phyloP scores from a whole-genome alignment of 2,888 invertebrate species.

The Drosophila helvetica region DNA sequence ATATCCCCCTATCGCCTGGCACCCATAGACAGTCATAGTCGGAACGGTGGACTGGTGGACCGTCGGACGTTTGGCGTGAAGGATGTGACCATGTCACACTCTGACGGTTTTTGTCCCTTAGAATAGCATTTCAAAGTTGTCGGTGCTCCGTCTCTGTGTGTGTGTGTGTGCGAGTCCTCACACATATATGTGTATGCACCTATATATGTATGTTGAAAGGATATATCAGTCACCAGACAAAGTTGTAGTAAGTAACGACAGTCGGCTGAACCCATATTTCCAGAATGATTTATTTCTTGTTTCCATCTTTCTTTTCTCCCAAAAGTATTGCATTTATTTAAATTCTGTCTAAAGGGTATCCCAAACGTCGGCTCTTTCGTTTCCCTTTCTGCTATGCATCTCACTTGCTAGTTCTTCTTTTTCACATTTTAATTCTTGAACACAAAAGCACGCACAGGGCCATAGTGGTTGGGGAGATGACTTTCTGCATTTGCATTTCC shows the following conservation, averaged over 20 bases:
- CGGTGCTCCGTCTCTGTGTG: constrained; percentile 40
- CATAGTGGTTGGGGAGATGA: constrained; percentile 47
- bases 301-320: not conserved
- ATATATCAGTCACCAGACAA: not conserved
- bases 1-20: constrained; percentile 6
- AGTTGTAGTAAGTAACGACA: not conserved
- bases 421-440: constrained; percentile 74
- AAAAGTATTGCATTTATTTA: not conserved
- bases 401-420: constrained; percentile 30
- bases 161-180: constrained; percentile 15
- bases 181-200: not conserved
- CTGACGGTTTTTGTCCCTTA: constrained; percentile 70
- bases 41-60: constrained; percentile 7
- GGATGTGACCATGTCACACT: constrained; percentile 77
- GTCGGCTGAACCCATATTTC: too few relatives aligned
- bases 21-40: constrained; percentile 31
- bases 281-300: too few relatives aligned
- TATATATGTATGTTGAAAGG: not conserved
- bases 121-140: constrained; percentile 55
- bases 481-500: constrained; percentile 74
- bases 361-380: not conserved
- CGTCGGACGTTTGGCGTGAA: constrained; percentile 56
- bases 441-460: constrained; percentile 63
- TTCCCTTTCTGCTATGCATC: not conserved
- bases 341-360: not conserved